phyloP scores from a whole-genome alignment of 2,797 vertebrate genomes.

The Clarias laeviceps region DNA sequence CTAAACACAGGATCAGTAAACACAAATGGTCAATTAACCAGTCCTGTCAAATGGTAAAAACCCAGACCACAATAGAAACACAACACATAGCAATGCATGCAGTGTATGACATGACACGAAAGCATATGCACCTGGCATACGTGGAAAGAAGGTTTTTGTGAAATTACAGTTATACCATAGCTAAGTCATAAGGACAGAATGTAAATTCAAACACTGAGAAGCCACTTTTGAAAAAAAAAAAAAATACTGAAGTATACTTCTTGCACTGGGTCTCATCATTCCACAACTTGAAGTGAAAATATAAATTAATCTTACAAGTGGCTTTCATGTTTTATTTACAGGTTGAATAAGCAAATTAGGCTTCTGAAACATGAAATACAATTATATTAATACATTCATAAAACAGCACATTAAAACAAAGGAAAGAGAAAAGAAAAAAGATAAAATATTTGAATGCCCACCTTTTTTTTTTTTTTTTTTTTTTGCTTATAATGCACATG shows the following conservation, averaged over 20 bases:
- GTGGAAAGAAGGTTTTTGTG: neutral
- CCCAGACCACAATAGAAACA: neutral
- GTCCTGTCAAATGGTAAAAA: neutral
- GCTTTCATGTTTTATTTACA: neutral
- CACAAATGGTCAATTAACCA: neutral
- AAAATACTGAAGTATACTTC: neutral
- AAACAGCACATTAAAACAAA: constrained; percentile 16
- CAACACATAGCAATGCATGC: neutral
- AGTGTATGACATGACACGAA: neutral
- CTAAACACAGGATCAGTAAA: neutral
- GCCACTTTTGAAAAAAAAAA: neutral
- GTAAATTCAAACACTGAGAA: neutral
- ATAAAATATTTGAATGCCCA: neutral
- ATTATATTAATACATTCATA: neutral
- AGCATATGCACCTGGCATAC: neutral
- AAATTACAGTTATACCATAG: neutral
- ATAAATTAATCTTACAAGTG: neutral
- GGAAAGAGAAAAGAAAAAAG: neutral
- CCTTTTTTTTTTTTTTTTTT: neutral
- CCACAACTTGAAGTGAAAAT: neutral
- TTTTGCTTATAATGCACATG: constrained; percentile 4
- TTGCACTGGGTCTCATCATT: neutral
- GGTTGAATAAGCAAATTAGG: neutral
- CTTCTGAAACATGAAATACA: neutral
- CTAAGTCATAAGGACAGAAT: neutral